A percentile compares a stretch with the other conserved stretches of the same genome.
Conservation (phyloP, 2,888 invertebrate genomes). For the Andrena bicolor region DNA sequence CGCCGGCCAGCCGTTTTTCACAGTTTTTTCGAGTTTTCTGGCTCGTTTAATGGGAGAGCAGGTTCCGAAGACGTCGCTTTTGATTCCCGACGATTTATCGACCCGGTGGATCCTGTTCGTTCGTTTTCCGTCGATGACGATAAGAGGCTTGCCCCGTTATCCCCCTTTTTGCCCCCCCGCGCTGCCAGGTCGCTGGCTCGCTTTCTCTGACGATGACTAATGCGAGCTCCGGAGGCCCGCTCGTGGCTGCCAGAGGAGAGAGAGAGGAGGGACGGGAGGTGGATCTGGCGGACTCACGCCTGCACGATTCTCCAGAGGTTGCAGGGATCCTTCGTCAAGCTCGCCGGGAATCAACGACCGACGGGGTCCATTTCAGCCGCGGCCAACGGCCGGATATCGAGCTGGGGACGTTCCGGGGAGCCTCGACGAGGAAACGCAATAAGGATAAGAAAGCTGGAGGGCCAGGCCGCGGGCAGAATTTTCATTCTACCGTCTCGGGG, state of each 20-base stretch:
- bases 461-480: background rate
- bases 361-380: background rate
- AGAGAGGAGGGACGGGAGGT: too few relatives aligned
- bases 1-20: too few relatives aligned
- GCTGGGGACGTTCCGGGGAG: background rate
- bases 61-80: background rate
- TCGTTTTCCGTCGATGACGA: slow-evolving; percentile 36
- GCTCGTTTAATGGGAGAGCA: background rate
- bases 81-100: slow-evolving; percentile 1
- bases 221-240: slow-evolving; percentile 33
- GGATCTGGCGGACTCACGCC: slow-evolving; percentile 8
- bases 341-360: slow-evolving; percentile 11
- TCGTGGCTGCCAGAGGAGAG: slow-evolving; percentile 18
- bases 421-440: background rate
- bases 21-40: too few relatives aligned
- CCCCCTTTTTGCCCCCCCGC: slow-evolving; percentile 20
- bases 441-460: slow-evolving; percentile 18
- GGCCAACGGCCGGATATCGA: background rate
- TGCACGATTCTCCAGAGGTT: slow-evolving; percentile 13
- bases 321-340: slow-evolving; percentile 1
- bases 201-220: slow-evolving; percentile 61
- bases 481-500: background rate
- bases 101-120: background rate
- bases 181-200: slow-evolving; percentile 29
- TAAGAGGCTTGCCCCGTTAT: slow-evolving; percentile 31